Base-by-base conservation (phyloP, 2,888 invertebrate species). In the Eupeodes latifasciatus region DNA sequence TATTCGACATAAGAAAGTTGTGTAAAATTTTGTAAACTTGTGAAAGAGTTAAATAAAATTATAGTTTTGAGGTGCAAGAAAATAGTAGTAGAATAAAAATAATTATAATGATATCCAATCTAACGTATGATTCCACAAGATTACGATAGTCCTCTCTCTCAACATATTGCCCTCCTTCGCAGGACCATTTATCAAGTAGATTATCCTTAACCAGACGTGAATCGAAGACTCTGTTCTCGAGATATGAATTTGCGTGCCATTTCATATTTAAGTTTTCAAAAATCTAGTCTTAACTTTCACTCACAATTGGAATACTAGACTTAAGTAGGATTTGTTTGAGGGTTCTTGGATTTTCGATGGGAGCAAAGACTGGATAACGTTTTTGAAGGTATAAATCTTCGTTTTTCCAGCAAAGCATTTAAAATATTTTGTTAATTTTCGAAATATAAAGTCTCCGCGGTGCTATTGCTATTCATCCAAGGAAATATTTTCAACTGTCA, bases 301-400 rank as follows among this genome's bases (percentile, higher is more conserved):
- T 93, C 92, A 94, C 94, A 90, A 93, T 92, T 62, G 94, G 93
- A 80, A 94, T 91, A 90, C 92, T 93, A 51, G 94, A 93, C 66
- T 92, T 92, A 78, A 92, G 90, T 34, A 93, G 89, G 40, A 91
- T 89, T 78, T 92, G 90, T 90, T 93, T 93, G 27, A 93, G 90
- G 1, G 90, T 91, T 90, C 92, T 92, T 49, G 93, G 69, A 55
- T 44, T 40, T 5, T 40, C 16, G 9, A 71, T 71, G 5, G 53
- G 53, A 64, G 88, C 89, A 36, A 89, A 92, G 88, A 91, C 90
- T 12, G 93, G 93, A 91, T 92, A 92, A 10, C 91, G 91, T 86
- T 92, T 91, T 75, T 91, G 91, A 53, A 92, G 88, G 90, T 90
- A 91, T 80, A 89, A 91, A 86, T 93, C 93, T 89, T 93, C 93